Evolutionary conservation across 1,140 invertebrate species (phyloP).

Genomic region (Drosophila nigromelanica): DNA sequence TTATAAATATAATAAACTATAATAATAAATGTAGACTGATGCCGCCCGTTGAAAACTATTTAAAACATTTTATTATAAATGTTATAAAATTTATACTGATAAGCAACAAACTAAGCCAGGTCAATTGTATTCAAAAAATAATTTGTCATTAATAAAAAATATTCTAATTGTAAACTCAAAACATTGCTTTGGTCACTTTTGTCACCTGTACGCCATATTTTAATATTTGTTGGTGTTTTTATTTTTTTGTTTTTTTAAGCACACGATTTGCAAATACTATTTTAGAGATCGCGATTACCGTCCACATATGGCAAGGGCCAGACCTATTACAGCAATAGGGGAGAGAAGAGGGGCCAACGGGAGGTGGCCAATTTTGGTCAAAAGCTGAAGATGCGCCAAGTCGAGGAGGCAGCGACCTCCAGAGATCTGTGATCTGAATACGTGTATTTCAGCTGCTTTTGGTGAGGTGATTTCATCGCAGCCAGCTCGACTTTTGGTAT

Average conservation of each 20-base stretch:
- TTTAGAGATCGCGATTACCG: slow-evolving; percentile 40
- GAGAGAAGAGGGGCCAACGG: neutral
- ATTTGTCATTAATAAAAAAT: too few species aligned
- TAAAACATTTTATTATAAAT: too few species aligned
- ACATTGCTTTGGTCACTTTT: neutral
- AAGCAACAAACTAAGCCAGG: too few species aligned
- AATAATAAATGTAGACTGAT: too few species aligned
- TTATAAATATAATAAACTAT: too few species aligned
- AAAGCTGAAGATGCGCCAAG: slow-evolving; percentile 33
- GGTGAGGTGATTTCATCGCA: slow-evolving; percentile 42
- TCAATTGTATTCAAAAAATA: too few species aligned
- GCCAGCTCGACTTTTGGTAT: slow-evolving; percentile 22
- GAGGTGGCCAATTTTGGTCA: slow-evolving; percentile 37
- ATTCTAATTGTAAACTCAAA: neutral
- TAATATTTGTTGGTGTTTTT: neutral
- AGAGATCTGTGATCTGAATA: slow-evolving; percentile 32
- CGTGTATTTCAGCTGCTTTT: neutral
- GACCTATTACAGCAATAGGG: slow-evolving; percentile 29
- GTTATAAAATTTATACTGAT: too few species aligned
- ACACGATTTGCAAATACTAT: slow-evolving; percentile 43
- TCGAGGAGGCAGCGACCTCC: slow-evolving; percentile 38
- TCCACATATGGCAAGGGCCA: slow-evolving; percentile 46
- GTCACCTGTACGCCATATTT: slow-evolving; percentile 21
- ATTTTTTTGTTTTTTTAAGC: neutral
- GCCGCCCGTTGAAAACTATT: too few species aligned